A percentile compares a stretch with the other conserved stretches of the same genome.
Conservation (phyloP, 2,888 invertebrate genomes). For the Chloroclysta siterata region DNA sequence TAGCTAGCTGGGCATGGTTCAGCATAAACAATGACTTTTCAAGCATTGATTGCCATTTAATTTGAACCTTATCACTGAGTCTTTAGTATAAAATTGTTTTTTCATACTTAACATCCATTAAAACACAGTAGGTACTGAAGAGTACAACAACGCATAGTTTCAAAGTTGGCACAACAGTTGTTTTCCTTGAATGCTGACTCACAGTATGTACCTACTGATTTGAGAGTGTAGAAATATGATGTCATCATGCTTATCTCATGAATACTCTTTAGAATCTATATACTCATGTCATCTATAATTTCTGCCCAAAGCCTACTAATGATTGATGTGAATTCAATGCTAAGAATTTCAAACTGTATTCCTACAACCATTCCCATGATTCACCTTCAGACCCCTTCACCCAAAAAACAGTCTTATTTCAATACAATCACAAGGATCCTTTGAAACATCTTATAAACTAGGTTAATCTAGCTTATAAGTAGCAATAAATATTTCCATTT, state of each 20-base stretch:
- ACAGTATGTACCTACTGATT: constrained; percentile 10
- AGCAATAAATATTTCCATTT: no score
- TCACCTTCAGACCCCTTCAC: no score
- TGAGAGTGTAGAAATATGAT: constrained; percentile 16
- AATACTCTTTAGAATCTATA: no score
- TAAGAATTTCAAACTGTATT: no score
- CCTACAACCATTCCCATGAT: no score
- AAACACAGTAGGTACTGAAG: background rate
- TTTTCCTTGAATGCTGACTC: constrained; percentile 35
- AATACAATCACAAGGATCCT: no score
- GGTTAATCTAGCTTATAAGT: no score
- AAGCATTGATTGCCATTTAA: background rate
- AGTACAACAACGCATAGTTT: constrained; percentile 9
- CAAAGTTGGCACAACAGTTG: constrained; percentile 12
- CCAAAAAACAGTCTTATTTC: no score
- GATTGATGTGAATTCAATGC: no score
- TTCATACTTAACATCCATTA: background rate
- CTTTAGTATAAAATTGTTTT: background rate
- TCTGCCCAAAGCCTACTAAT: no score
- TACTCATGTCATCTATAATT: no score
- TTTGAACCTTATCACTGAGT: background rate
- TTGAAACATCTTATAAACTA: no score
- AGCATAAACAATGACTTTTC: background rate
- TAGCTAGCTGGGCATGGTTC: background rate
- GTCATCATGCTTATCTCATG: constrained; percentile 22